Base-by-base conservation (phyloP, 2,888 invertebrate species). In the Philopedon plagiatum region DNA sequence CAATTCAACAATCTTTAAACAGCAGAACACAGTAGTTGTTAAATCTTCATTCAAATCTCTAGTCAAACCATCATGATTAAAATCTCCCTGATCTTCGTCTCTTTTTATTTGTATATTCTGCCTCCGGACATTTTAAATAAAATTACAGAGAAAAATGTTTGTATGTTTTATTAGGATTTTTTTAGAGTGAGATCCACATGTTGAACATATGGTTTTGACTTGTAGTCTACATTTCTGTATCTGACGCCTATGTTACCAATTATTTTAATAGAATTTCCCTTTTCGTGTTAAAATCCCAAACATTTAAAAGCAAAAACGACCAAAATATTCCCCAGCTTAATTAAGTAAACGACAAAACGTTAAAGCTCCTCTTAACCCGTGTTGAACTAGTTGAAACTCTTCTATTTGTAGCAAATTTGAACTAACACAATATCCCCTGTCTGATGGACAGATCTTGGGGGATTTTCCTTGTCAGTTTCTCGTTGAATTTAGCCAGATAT, bases 21-120 rank as follows among this genome's bases (percentile, higher is more conserved):
- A 70, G 65, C 73, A 69, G 73, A 70, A 66, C 69, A 70, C 37
- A 63, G 71, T 66, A 66, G 56, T 66, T 61, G 21, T 66, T 56
- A 71, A 72, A 72, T 72, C 72, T 67, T 66, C 71, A 66, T 57
- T 66, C 61, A 71, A 72, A 72, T 72, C 72, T 67, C 68, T 63
- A 66, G 67, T 72, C 72, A 72, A 72, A 72, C 67, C 67, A 68
- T 72, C 21, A 41, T 51, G 66, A 66, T 62, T 71, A 44, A 71
- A 62, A 62, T 66, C 56, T 71, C 71, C 61, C 66, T 70, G 37
- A 51, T 37, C 11, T 60, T 18, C 19, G 15, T 67, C 51, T 39
- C 51, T 21, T 11, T 21, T 44, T 57, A 39, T 67, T 60, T 67
- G 51, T 37, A 39, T 62, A 62, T 57, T 70, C 58, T 29, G 49